Evolutionary conservation across 1,140 invertebrate species (phyloP), one percentile per base, ranked within the genome.

Genomic region (Zaprionus taronus): DNA sequence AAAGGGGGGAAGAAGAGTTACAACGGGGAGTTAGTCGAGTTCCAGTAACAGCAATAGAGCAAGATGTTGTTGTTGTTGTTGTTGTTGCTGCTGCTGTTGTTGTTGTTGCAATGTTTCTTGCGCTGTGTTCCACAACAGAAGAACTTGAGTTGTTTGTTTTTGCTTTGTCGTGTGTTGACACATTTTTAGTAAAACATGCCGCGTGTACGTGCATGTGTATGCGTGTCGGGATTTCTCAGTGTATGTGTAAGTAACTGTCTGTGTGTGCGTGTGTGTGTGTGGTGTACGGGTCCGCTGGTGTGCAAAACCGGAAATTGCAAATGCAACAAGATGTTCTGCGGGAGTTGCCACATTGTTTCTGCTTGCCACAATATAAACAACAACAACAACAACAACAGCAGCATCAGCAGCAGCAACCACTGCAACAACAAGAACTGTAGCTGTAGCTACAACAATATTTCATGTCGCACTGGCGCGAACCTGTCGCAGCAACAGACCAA

Each of bases 121-220:
- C 63, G 63, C 64, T 60, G 56, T 55, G 56, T 55, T 57, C 47
- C 55, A 70, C 51, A 77, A 73, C 78, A 77, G 55, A 80, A 70
- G 65, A 85, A 83, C 77, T 89, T 77, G 80, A 87, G 84, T 73
- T 79, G 84, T 87, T 89, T 87, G 81, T 74, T 89, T 87, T 89
- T 71, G 81, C 84, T 89, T 87, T 87, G 84, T 87, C 75, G 47
- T 81, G 55, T 89, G 84, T 79, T 87, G 84, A 84, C 84, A 87
- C 81, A 87, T 89, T 87, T 87, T 87, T 80, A 70, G 74, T 77
- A 66, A 51, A 77, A 77, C 69, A 65, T 66, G 31, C 26, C 31
- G 36, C 63, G 53, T 61, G 38, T 22, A 41, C 36, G 41, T 56
- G 20, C 58, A 20, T 38, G 3, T 63, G 9, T 34, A 28, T 24